Conservation (phyloP, 1,140 invertebrate genomes). For the Neuroterus valhalla region DNA sequence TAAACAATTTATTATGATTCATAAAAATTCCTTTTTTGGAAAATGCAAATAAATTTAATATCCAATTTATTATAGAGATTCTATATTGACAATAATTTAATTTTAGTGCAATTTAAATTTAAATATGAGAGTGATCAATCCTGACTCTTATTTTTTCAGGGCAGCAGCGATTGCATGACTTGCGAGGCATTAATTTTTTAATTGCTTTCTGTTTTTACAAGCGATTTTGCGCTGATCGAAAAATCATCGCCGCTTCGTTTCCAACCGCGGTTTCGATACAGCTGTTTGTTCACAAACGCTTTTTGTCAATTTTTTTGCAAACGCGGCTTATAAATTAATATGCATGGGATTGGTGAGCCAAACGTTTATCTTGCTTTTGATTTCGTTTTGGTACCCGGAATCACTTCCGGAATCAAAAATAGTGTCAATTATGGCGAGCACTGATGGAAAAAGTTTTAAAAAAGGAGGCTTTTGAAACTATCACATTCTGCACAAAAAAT, state of each 20-base stretch:
- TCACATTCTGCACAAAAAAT: not conserved
- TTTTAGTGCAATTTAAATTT: conserved; percentile 4
- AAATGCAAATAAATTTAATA: too few relatives aligned
- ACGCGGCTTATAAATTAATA: conserved; percentile 65
- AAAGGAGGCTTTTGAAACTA: not conserved
- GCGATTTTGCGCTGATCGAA: conserved; percentile 32
- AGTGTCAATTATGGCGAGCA: too few relatives aligned
- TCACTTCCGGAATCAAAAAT: too few relatives aligned
- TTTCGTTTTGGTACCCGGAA: conserved; percentile 72
- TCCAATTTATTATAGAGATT: too few relatives aligned
- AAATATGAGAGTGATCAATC: not conserved
- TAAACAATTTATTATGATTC: too few relatives aligned
- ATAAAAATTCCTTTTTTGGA: too few relatives aligned
- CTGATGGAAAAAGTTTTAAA: too few relatives aligned
- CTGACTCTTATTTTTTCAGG: conserved; percentile 16
- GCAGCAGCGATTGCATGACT: conserved; percentile 15
- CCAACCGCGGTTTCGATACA: conserved; percentile 29
- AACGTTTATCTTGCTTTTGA: conserved; percentile 72
- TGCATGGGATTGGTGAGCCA: conserved; percentile 63
- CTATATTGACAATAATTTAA: conserved; percentile 10
- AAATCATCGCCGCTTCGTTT: conserved; percentile 43
- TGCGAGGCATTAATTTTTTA: conserved; percentile 31
- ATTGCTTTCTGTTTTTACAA: conserved; percentile 31
- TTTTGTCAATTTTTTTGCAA: conserved; percentile 9
- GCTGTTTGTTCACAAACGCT: conserved; percentile 30